Percentiles rank a stretch among this genome's conserved stretches.
phyloP scores from a whole-genome alignment of 2,113 vertebrate genomes.

The Xiphias gladius region DNA sequence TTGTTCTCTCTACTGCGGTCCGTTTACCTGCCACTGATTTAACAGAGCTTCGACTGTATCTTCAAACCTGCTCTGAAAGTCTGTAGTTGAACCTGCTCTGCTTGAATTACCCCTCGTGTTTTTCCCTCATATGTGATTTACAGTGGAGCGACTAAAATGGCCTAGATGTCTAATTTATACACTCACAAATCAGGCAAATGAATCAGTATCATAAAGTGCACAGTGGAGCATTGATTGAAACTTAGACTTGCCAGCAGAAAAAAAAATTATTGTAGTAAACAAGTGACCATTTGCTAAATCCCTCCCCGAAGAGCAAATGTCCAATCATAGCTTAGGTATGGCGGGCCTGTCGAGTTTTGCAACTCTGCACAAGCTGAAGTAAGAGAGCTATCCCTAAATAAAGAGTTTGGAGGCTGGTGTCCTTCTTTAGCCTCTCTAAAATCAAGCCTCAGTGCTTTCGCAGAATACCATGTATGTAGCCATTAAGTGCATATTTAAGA shows the following conservation, averaged over 20 bases:
- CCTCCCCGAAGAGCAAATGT: constrained; percentile 3
- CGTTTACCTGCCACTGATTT: constrained; percentile 69
- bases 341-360: neutral
- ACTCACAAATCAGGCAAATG: constrained; percentile 45
- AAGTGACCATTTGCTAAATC: constrained; percentile 10
- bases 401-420: neutral
- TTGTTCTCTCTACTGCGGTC: constrained; percentile 47
- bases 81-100: constrained; percentile 32
- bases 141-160: constrained; percentile 36
- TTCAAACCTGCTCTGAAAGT: constrained; percentile 52
- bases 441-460: no score
- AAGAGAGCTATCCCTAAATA: neutral
- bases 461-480: neutral
- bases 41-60: constrained; percentile 57
- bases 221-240: constrained; percentile 16
- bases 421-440: neutral
- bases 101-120: constrained; percentile 24
- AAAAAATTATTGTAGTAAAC: constrained; percentile 11
- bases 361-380: neutral
- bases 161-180: constrained; percentile 46
- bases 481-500: neutral
- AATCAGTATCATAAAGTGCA: constrained; percentile 31
- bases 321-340: neutral
- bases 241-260: constrained; percentile 14
- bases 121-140: constrained; percentile 39